A percentile compares a stretch with the other conserved stretches of the same genome.
Evolutionary conservation across 2,797 vertebrate genomes (phyloP).

Genomic region (Valencia hispanica): DNA sequence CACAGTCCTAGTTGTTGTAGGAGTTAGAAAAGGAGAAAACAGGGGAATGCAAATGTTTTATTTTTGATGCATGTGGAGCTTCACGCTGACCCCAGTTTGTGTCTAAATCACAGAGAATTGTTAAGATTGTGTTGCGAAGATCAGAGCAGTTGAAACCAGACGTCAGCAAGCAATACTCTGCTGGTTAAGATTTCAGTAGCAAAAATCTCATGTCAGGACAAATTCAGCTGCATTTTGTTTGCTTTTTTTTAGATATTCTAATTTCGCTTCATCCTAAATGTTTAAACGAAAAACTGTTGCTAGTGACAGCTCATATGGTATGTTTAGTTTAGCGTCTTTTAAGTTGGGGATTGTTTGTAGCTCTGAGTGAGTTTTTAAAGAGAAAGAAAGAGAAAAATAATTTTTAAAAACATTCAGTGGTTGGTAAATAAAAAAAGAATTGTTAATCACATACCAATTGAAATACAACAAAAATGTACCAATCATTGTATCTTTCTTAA

Average conservation of each 20-base stretch:
- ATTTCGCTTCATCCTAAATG: background rate
- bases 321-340: background rate
- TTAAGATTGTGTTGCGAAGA: slow-evolving; percentile 4
- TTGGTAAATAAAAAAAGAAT: too few relatives aligned
- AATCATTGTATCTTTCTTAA: too few relatives aligned
- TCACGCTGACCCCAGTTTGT: slow-evolving; percentile 21
- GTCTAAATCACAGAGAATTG: slow-evolving; percentile 4
- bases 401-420: too few relatives aligned
- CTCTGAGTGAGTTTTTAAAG: too few relatives aligned
- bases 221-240: background rate
- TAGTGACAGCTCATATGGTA: background rate
- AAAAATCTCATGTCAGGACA: background rate
- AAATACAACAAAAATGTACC: too few relatives aligned
- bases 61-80: slow-evolving; percentile 2
- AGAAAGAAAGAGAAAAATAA: too few relatives aligned
- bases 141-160: slow-evolving; percentile 18
- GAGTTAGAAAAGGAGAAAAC: slow-evolving; percentile 1
- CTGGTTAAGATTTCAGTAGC: slow-evolving; percentile 41
- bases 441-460: too few relatives aligned
- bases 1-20: background rate
- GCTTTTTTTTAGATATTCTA: background rate
- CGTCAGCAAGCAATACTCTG: background rate
- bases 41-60: slow-evolving; percentile 27
- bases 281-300: background rate
- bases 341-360: too few relatives aligned